Conservation (phyloP, 1,140 invertebrate genomes). For the Bombus vancouverensis region DNA sequence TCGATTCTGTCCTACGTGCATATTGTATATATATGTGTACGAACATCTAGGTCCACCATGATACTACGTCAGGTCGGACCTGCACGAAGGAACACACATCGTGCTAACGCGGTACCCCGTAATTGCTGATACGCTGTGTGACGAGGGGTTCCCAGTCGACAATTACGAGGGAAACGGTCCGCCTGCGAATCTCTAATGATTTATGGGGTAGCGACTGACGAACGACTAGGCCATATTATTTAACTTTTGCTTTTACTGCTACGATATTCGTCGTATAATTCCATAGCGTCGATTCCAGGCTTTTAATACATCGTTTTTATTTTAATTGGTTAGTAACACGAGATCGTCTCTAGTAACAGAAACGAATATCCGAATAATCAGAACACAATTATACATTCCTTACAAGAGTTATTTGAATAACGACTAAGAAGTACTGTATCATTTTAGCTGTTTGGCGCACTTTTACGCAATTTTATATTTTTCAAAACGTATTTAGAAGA, state of each 20-base stretch:
- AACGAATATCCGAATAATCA: not conserved
- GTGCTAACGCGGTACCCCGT: constrained; percentile 34
- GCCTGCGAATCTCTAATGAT: constrained; percentile 29
- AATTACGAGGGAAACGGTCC: constrained; percentile 15
- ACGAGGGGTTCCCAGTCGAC: constrained; percentile 31
- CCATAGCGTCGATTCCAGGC: not conserved
- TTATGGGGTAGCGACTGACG: not conserved
- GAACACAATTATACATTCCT: not conserved
- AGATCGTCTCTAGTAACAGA: not conserved
- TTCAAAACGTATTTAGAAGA: no score
- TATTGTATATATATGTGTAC: not conserved
- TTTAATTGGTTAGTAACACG: not conserved
- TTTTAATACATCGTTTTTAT: not conserved
- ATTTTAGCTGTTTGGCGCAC: no score
- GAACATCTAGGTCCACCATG: not conserved
- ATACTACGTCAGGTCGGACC: not conserved
- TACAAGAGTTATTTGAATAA: no score
- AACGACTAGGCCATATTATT: not conserved
- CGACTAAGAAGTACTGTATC: no score
- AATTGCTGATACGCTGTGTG: constrained; percentile 41
- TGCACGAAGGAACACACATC: constrained; percentile 36
- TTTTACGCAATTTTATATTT: no score
- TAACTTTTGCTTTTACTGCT: not conserved
- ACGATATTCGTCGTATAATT: not conserved
- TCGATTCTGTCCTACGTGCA: not conserved